Base-by-base conservation (phyloP, 1,140 invertebrate genomes). In the Anoplolepis gracilipes region DNA sequence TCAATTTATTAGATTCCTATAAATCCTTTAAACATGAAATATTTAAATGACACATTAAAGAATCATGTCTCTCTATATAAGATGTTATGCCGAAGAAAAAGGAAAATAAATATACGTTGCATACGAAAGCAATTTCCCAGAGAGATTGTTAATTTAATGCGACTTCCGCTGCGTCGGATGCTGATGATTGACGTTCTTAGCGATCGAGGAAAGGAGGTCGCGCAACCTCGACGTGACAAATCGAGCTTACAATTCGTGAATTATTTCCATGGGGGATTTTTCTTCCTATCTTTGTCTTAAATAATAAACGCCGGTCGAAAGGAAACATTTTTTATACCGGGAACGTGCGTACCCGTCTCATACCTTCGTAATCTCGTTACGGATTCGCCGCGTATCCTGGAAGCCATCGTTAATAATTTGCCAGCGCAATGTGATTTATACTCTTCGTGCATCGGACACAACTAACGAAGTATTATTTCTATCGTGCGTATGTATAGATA, bases 391-490 rank as follows among this genome's bases (percentile, higher is more conserved):
- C 64, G 19, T 33, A 16, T 42, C 25, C 22, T 11, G 22, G 2
- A 22, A 55, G 42, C n/a, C 22, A 16, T 69, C 64, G 22, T 65
- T 79, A 79, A 79, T 79, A 57, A 69, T 79, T 69, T 55, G 64
- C 33, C 22, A 6, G 7, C 33, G 30, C 39, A 62, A 33, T 13
- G 33, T 19, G 33, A 64, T 78, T 78, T 78, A 64, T 28, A 76
- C 22, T 10, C 16, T 62, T n/a, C n/a, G 42, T 49, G 25, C 10
- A 22, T 69, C n/a, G 19, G 22, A 39, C 22, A 55, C 59, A 64
- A 53, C 46, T 79, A 69, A 79, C 46, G 64, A 79, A 79, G 62
- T 55, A 79, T 79, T 78, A 78, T 64, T 49, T 49, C 13, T 49
- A 3, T 16, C 46, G 8, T 55, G 22, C 3, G 25, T 30, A 25